Conservation (phyloP, 2,113 vertebrate species). For the Odocoileus hemionus region DNA sequence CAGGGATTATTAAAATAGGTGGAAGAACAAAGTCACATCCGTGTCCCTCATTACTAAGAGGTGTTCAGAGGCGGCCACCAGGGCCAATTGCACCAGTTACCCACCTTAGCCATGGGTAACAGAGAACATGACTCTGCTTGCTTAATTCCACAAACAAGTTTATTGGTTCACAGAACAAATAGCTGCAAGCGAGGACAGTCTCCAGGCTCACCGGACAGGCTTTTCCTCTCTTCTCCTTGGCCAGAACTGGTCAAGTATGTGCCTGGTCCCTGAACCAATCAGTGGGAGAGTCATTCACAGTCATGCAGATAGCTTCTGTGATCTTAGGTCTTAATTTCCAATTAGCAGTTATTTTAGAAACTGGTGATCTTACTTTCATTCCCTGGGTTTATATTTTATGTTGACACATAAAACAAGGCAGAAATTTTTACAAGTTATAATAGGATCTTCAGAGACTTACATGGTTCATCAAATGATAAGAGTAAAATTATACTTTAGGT, state of each 20-base stretch:
- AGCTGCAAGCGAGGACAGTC: neutral
- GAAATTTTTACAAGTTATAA: neutral
- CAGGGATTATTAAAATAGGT: neutral
- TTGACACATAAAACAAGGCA: neutral
- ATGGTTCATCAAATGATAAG: neutral
- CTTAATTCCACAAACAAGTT: neutral
- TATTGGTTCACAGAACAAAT: neutral
- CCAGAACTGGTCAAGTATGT: neutral
- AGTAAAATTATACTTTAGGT: neutral
- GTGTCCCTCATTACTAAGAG: neutral
- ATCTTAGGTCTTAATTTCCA: neutral
- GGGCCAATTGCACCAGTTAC: neutral
- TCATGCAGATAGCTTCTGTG: neutral
- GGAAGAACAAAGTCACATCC: neutral
- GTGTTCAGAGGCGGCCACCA: neutral
- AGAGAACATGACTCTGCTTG: neutral
- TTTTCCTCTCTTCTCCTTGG: neutral
- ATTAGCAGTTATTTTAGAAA: neutral
- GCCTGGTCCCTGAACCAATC: no score
- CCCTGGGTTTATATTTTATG: neutral
- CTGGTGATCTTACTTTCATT: neutral
- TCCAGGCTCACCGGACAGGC: neutral
- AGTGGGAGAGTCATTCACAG: rapidly evolving
- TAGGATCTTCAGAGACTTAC: neutral
- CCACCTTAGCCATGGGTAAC: neutral